phyloP scores from a whole-genome alignment of 1,140 invertebrate genomes.

The Ctenoplectra terminalis region DNA sequence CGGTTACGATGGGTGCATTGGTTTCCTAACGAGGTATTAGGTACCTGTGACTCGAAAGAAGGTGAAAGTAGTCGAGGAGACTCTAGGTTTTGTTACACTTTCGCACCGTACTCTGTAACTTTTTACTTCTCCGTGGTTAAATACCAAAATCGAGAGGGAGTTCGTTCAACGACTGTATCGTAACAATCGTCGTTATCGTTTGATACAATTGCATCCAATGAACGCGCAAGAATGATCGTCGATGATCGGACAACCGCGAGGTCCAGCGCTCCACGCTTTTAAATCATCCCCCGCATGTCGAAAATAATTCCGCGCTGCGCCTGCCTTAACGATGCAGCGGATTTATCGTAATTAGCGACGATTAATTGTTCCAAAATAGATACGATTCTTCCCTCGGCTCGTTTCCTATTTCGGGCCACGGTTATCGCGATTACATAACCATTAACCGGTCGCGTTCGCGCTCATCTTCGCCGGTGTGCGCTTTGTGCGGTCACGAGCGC shows the following conservation, averaged over 20 bases:
- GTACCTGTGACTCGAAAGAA: background rate
- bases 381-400: constrained; percentile 30
- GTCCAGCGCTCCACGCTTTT: background rate
- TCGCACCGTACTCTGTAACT: no score
- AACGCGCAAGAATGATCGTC: background rate
- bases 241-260: background rate
- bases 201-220: background rate
- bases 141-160: background rate
- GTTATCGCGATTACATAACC: constrained; percentile 51
- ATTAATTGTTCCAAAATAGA: constrained; percentile 54
- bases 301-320: constrained; percentile 16
- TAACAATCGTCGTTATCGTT: constrained; percentile 2
- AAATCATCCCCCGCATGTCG: constrained; percentile 3
- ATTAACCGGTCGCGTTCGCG: background rate
- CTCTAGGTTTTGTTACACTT: no score
- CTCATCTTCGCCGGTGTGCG: background rate
- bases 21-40: background rate
- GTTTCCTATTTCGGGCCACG: constrained; percentile 36
- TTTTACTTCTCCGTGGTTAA: no score
- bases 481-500: constrained; percentile 11
- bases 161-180: background rate
- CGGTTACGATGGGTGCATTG: background rate
- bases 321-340: constrained; percentile 29
- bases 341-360: constrained; percentile 31
- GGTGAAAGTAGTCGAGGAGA: background rate